Evolutionary conservation across 2,113 vertebrate species (phyloP).

Genomic region (Peromyscus californicus): DNA sequence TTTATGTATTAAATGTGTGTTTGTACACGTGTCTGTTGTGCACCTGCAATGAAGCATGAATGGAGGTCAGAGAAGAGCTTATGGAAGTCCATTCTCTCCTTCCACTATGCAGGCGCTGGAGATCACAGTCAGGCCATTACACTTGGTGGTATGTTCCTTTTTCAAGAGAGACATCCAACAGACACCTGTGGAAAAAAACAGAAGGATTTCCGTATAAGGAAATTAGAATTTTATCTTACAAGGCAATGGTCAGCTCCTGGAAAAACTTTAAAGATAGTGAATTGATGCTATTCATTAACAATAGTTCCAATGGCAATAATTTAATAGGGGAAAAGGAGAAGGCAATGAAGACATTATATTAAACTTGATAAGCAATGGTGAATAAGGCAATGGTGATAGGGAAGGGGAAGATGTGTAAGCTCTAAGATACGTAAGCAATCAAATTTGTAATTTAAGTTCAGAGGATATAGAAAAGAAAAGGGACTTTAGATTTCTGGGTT

Average conservation of each 20-base stretch:
- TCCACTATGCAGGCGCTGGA: background rate
- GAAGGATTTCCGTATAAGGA: background rate
- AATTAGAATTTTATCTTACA: background rate
- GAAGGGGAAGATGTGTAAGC: background rate
- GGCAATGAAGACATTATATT: background rate
- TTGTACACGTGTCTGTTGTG: too few species aligned
- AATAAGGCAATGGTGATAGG: background rate
- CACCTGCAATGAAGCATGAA: background rate
- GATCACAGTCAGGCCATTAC: background rate
- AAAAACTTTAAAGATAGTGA: background rate
- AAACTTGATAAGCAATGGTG: background rate
- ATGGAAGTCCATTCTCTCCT: background rate
- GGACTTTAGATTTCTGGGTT: background rate
- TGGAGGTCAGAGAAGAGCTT: background rate
- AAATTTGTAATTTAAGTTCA: background rate
- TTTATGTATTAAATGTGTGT: background rate
- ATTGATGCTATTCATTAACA: background rate
- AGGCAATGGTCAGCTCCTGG: background rate
- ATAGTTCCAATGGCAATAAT: background rate
- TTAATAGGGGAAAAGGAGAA: background rate
- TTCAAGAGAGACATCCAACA: background rate
- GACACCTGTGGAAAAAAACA: background rate
- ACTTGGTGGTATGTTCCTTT: background rate
- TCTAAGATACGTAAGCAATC: background rate
- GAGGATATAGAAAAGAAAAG: background rate